Conservation (phyloP, 2,888 invertebrate species). For the Myathropa florea region DNA sequence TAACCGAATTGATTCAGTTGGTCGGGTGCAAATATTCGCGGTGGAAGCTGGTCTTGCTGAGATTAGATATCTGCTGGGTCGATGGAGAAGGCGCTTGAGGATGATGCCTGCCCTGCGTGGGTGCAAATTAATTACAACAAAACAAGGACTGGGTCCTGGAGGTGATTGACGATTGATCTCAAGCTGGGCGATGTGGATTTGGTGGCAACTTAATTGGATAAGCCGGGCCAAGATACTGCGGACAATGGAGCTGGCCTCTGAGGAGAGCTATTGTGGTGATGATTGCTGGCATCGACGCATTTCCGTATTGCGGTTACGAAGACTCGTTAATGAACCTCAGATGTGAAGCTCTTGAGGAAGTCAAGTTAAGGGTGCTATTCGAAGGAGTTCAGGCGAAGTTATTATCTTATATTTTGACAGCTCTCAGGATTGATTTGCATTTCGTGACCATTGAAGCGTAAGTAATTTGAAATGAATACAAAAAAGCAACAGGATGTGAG, state of each 20-base stretch:
- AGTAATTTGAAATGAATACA: too few relatives aligned
- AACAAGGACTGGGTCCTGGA: not conserved
- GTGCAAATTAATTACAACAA: not conserved
- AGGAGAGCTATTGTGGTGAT: not conserved
- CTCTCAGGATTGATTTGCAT: too few relatives aligned
- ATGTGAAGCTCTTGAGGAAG: too few relatives aligned
- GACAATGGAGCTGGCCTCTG: not conserved
- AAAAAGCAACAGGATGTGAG: too few relatives aligned
- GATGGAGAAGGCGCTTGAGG: not conserved
- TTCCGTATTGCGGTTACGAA: too few relatives aligned
- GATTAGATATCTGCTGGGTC: not conserved
- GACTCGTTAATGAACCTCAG: too few relatives aligned
- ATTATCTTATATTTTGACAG: too few relatives aligned
- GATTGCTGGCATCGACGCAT: not conserved
- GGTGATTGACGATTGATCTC: not conserved
- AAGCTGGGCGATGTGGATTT: not conserved
- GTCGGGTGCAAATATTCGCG: slow-evolving; percentile 45
- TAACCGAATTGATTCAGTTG: slow-evolving; percentile 56
- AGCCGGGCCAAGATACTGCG: not conserved
- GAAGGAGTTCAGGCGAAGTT: too few relatives aligned
- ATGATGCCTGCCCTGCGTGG: not conserved
- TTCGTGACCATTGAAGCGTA: too few relatives aligned
- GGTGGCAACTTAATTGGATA: not conserved
- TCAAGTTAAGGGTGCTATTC: too few relatives aligned
- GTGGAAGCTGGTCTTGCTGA: not conserved